These are phyloP conservation scores for Hippocampus guttulatus DNA, from an alignment of 2,113 vertebrate species.

Conservation along the genomic window DNA sequence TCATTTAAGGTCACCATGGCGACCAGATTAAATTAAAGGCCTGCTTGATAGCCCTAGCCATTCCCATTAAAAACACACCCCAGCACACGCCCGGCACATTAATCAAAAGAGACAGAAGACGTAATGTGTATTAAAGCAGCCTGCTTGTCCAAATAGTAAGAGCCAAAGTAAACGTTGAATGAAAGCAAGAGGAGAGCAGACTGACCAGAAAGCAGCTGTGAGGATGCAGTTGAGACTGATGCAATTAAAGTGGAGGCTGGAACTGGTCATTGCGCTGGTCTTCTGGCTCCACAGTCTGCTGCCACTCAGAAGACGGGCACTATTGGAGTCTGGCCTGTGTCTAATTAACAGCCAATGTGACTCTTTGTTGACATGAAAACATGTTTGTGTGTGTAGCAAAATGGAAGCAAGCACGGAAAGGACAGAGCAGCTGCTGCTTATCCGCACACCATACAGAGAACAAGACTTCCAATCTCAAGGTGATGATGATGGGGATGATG, in stretches of 20 bases:
- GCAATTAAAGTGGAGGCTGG: conserved; percentile 49
- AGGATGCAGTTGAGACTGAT: conserved; percentile 60
- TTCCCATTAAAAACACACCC: conserved; percentile 50
- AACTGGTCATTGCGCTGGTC: conserved; percentile 43
- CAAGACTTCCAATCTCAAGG: conserved; percentile 48
- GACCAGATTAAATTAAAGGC: conserved; percentile 68
- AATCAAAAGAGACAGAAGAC: conserved; percentile 47
- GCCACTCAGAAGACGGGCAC: conserved; percentile 16
- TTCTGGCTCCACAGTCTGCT: conserved; percentile 43
- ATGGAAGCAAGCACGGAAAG: conserved; percentile 42
- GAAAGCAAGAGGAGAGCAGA: conserved; percentile 39
- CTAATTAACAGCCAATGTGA: conserved; percentile 11
- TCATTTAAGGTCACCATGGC: conserved; percentile 66
- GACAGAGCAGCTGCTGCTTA: conserved; percentile 53
- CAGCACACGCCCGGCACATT: conserved; percentile 46
- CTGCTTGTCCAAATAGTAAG: conserved; percentile 28
- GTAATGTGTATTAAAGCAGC: conserved; percentile 49
- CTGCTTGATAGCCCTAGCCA: conserved; percentile 55
- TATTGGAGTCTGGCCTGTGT: background rate
- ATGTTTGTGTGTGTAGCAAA: conserved; percentile 31
- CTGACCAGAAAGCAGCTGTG: conserved; percentile 49
- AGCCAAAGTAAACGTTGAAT: conserved; percentile 18
- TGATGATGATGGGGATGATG: background rate
- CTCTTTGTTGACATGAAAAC: conserved; percentile 47
- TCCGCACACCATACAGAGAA: conserved; percentile 47